These are phyloP conservation scores for Takifugu flavidus DNA, from an alignment of 2,113 vertebrate species.

Conservation along the genomic window DNA sequence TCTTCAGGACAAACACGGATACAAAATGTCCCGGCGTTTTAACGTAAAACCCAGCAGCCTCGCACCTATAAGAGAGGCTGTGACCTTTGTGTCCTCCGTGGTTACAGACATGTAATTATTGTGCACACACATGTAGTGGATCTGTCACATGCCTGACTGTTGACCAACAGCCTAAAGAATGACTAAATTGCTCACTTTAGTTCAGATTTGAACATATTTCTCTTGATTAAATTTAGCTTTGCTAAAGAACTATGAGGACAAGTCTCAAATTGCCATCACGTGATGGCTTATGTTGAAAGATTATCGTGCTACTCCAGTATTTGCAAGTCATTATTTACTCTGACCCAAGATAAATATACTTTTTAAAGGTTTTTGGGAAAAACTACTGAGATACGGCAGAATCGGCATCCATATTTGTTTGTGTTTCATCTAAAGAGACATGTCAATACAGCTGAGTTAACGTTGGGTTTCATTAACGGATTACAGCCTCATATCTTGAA, in stretches of 20 bases:
- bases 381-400: too few relatives aligned
- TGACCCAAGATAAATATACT: background rate
- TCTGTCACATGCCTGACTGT: slow-evolving; percentile 5
- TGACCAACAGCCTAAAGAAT: background rate
- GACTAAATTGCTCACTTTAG: background rate
- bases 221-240: background rate
- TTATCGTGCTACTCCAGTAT: background rate
- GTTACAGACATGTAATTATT: slow-evolving; percentile 23
- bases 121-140: slow-evolving; percentile 13
- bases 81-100: slow-evolving; percentile 34
- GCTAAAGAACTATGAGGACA: background rate
- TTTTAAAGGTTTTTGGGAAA: background rate
- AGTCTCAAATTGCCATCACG: background rate
- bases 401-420: too few relatives aligned
- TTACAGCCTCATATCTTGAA: slow-evolving; percentile 12
- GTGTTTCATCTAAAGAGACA: too few relatives aligned
- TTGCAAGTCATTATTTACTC: background rate
- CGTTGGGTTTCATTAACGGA: background rate
- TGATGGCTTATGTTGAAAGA: background rate
- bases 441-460: too few relatives aligned
- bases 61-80: slow-evolving; percentile 9
- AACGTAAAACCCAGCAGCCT: slow-evolving; percentile 27
- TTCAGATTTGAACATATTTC: background rate
- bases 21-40: slow-evolving; percentile 20
- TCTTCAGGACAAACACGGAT: slow-evolving; percentile 34